Percentiles rank a stretch among this genome's conserved stretches.
These are phyloP conservation scores for Pseudois nayaur DNA, from an alignment of 2,113 vertebrate genomes.

Conservation along the genomic window DNA sequence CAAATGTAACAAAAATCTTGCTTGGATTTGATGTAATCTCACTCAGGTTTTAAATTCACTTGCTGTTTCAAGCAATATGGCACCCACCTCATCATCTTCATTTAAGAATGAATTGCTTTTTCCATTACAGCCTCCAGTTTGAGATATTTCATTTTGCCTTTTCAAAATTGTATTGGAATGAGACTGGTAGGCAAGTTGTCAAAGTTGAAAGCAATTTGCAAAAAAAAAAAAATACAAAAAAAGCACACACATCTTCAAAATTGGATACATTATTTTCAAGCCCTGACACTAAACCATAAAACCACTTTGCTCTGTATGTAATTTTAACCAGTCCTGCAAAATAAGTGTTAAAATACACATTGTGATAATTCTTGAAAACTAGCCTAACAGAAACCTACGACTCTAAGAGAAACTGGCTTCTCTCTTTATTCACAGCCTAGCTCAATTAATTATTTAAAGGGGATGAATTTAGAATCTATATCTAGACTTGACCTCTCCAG, in stretches of 20 bases:
- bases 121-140: slow-evolving; percentile 53
- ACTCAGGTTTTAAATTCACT: slow-evolving; percentile 60
- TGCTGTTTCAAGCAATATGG: slow-evolving; percentile 46
- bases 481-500: background rate
- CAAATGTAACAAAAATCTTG: slow-evolving; percentile 57
- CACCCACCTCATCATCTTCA: slow-evolving; percentile 66
- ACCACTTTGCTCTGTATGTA: slow-evolving; percentile 10
- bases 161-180: slow-evolving; percentile 62
- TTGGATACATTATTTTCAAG: slow-evolving; percentile 46
- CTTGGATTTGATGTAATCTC: slow-evolving; percentile 48
- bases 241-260: slow-evolving; percentile 25
- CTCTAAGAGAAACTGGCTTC: background rate
- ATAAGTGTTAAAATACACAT: slow-evolving; percentile 41
- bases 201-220: slow-evolving; percentile 63
- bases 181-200: slow-evolving; percentile 54
- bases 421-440: background rate
- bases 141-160: slow-evolving; percentile 56
- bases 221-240: background rate
- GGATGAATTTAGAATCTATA: background rate
- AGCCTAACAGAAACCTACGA: background rate
- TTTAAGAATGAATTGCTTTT: slow-evolving; percentile 69
- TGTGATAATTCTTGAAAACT: slow-evolving; percentile 40
- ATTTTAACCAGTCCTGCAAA: slow-evolving; percentile 62
- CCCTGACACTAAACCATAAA: slow-evolving; percentile 26
- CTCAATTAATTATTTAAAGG: slow-evolving; percentile 11